These are phyloP conservation scores for Platycnemis pennipes DNA, from an alignment of 2,888 invertebrate species.

Conservation along the genomic window DNA sequence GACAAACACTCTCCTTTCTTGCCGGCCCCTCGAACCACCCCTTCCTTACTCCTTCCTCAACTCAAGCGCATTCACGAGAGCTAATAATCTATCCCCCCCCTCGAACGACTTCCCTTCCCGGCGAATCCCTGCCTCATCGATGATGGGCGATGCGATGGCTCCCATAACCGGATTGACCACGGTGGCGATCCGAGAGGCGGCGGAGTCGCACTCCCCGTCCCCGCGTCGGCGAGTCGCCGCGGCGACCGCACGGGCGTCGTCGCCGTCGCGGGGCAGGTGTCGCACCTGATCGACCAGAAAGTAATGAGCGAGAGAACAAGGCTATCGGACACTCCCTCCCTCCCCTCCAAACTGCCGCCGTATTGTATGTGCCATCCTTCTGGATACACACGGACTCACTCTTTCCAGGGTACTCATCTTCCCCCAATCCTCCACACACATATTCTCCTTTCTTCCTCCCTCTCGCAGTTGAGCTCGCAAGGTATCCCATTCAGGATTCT, in stretches of 20 bases:
- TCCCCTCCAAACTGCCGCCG: not conserved
- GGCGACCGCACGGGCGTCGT: not conserved
- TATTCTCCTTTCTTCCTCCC: not conserved
- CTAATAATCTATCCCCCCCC: conserved; percentile 19
- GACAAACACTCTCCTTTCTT: not conserved
- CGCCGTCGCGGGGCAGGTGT: not conserved
- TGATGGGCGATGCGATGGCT: not conserved
- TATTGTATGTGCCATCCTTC: not conserved
- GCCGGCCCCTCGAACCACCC: not conserved
- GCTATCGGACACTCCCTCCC: not conserved
- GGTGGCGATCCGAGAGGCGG: not conserved
- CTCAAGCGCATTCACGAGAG: not conserved
- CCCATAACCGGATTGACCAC: conserved; percentile 17
- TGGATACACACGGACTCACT: not conserved
- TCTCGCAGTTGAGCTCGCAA: not conserved
- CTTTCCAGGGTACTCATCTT: not conserved
- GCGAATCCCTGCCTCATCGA: not conserved
- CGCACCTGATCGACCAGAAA: not conserved
- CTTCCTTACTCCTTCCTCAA: not conserved
- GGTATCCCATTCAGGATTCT: not conserved
- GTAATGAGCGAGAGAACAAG: conserved; percentile 20
- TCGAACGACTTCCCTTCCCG: not conserved
- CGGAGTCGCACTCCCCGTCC: not conserved
- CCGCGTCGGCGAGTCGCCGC: not conserved
- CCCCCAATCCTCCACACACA: not conserved